A percentile compares a stretch with the other conserved stretches of the same genome.
Evolutionary conservation across 1,140 invertebrate species (phyloP).

Genomic region (Drosophila repletoides): DNA sequence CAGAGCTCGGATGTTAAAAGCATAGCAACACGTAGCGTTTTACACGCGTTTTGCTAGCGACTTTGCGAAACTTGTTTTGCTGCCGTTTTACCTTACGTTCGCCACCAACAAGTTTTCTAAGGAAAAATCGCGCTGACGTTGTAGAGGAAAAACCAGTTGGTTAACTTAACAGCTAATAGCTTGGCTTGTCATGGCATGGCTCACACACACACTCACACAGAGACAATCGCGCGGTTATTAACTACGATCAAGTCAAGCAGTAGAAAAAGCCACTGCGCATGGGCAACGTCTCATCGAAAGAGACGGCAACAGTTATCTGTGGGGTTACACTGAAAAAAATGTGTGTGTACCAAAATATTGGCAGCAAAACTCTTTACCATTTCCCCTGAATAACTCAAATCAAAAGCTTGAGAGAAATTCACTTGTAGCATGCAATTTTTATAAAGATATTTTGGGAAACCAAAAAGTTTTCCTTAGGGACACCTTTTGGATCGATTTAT

Average conservation of each 20-base stretch:
- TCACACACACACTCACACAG: neutral
- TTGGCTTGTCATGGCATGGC: constrained; percentile 4
- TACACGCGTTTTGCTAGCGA: constrained; percentile 42
- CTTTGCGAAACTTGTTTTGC: constrained; percentile 40
- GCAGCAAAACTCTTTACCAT: too few relatives aligned
- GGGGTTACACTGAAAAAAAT: too few relatives aligned
- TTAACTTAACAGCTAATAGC: constrained; percentile 15
- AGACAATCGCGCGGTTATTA: neutral
- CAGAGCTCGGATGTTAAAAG: constrained; percentile 19
- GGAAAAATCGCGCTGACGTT: constrained; percentile 28
- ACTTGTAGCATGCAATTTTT: too few relatives aligned
- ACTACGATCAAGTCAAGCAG: constrained; percentile 35
- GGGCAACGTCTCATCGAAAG: constrained; percentile 42
- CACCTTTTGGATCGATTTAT: too few relatives aligned
- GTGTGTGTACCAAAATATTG: too few relatives aligned
- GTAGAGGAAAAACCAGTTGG: constrained; percentile 66
- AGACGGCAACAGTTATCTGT: constrained; percentile 3
- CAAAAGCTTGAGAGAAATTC: too few relatives aligned
- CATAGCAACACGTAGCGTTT: constrained; percentile 66
- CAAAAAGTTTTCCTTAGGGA: too few relatives aligned
- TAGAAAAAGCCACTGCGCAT: constrained; percentile 26
- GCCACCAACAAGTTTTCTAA: constrained; percentile 23
- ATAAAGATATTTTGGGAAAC: too few relatives aligned
- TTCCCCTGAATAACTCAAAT: too few relatives aligned
- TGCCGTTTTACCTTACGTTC: neutral